Base-by-base conservation (phyloP, 2,888 invertebrate species). In the Stenolophus ochropezus region DNA sequence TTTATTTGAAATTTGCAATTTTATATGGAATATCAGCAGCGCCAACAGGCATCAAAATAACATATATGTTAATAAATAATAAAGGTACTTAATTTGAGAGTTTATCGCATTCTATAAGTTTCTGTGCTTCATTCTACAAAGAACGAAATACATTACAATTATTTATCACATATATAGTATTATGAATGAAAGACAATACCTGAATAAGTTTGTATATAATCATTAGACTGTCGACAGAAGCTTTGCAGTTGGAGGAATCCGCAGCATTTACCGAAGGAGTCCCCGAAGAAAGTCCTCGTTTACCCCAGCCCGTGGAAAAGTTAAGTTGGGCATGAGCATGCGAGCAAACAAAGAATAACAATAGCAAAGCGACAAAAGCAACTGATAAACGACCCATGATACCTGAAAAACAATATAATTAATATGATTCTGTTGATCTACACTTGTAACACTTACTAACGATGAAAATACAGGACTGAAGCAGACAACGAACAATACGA, bases 181-280 rank as follows among this genome's bases (percentile, higher is more conserved):
- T 27, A 49, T 14, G 27, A 25, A 4, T 23, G 4, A 11, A 20
- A 8, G 1, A 16, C 5, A 74, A 5, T 86, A 92, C 92, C 91
- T 92, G 91, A 82, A 92, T 91, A 20, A 92, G 88, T 88, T 92
- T 92, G 85, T 92, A 92, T 83, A 92, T 90, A 58, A 91, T 89
- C 87, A 91, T 90, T 25, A 92, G 87, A 21, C 91, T 89, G 82
- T 92, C 92, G 83, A 92, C 90, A 16, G 90, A 89, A 6, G 91
- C 89, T 84, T 90, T 91, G 86, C 92, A 92, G 16, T 89, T 90
- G 79, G 86, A 86, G 47, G 87, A 85, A 61, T 86, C 86, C 61
- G 84, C 84, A 16, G 83, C 85, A 1, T 85, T 69, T 47, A 83
- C 82, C 8, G 86, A 79, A 14, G 82, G 77, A 49, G 79, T 76